Base-by-base conservation (phyloP, 2,113 vertebrate genomes). In the Hemibagrus wyckioides region DNA sequence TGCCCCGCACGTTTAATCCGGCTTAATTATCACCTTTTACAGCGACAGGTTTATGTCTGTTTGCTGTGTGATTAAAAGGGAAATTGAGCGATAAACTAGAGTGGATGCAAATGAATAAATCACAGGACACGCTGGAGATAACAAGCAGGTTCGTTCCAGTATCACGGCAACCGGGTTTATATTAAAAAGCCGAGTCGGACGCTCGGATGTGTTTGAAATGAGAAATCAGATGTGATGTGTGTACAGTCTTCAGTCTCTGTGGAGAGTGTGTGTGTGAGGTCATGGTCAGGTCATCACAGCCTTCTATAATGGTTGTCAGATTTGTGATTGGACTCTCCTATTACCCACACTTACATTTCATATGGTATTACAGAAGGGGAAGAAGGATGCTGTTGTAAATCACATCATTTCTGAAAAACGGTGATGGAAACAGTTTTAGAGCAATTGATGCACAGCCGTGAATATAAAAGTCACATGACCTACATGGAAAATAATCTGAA, bases 1-100 rank as follows among this genome's bases (percentile, higher is more conserved):
- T 41, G 30, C 30, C 23, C 85, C 23, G 48, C 39, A 57, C 41
- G 6, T 57, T 82, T 14, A 69, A 71, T 39, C 13, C 90, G 89
- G 90, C 86, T 93, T 94, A 85, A 94, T 94, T 91, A 92, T 93
- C 93, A 92, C 88, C 80, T 73, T 67, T 57, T 59, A 80, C 79
- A 28, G 89, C 44, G 39, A 57, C 75, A 89, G 80, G 11, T 30
- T 80, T 90, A 69, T 14, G 30, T 44, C 82, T 91, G 84, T 92
- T 89, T 90, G 77, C 25, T 52, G 54, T 86, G 36, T 63, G 50
- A 92, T 90, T 87, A 90, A 89, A 89, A 57, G n/a, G 76, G 61
- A 85, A 84, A 84, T 87, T 87, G 44, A 63, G 71, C 7, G 13
- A 17, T 88, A 85, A 91, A 90, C 87, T 65, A 85, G 63, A 82